These are phyloP conservation scores for Elymnias hypermnestra DNA, from an alignment of 1,140 invertebrate genomes.

Conservation along the genomic window DNA sequence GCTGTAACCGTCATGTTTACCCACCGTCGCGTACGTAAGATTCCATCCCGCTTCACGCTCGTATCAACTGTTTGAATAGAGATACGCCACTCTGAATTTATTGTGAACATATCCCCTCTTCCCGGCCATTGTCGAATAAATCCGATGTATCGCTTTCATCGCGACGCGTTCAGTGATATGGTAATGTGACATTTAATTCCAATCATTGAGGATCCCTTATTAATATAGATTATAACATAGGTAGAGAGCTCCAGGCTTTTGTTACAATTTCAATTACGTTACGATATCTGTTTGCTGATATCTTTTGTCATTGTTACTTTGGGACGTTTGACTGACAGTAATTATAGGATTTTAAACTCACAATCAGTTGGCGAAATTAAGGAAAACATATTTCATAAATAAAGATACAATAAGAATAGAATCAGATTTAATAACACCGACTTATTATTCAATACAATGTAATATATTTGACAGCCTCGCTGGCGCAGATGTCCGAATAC, in stretches of 20 bases:
- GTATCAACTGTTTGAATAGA: conserved; percentile 73
- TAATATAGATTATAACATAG: conserved; percentile 23
- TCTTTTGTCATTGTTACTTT: not conserved
- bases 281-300: not conserved
- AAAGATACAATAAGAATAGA: too few relatives aligned
- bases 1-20: conserved; percentile 40
- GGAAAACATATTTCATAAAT: too few relatives aligned
- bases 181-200: conserved; percentile 69
- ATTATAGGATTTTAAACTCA: too few relatives aligned
- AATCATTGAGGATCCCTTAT: conserved; percentile 43
- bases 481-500: too few relatives aligned
- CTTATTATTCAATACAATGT: too few relatives aligned
- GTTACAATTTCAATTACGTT: conserved; percentile 17
- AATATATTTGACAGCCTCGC: too few relatives aligned
- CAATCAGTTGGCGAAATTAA: too few relatives aligned
- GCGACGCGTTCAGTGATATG: conserved; percentile 54
- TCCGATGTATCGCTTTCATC: conserved; percentile 69
- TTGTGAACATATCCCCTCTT: conserved; percentile 11
- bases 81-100: conserved; percentile 67
- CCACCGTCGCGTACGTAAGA: conserved; percentile 56
- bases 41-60: conserved; percentile 59
- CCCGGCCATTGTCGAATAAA: conserved; percentile 54
- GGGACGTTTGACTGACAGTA: too few relatives aligned
- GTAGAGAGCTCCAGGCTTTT: conserved; percentile 12
- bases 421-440: too few relatives aligned